Evolutionary conservation across 2,113 vertebrate genomes (phyloP).

Genomic region (Cromileptes altivelis): DNA sequence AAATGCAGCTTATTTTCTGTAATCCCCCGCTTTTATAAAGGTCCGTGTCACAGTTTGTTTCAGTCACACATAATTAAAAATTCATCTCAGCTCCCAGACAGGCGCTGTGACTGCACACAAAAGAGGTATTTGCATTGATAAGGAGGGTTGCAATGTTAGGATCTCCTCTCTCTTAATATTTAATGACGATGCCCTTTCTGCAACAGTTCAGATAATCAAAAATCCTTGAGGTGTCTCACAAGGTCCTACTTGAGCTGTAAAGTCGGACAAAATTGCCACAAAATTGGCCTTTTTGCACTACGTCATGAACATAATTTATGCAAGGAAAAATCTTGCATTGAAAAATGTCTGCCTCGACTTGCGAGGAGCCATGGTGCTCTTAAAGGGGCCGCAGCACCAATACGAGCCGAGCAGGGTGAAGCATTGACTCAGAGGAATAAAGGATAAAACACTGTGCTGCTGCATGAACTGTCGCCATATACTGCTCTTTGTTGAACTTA

Average conservation of each 20-base stretch:
- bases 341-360: constrained; percentile 85
- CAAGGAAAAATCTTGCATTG: constrained; percentile 92
- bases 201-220: constrained; percentile 58
- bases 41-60: constrained; percentile 86
- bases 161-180: constrained; percentile 83
- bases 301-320: constrained; percentile 99
- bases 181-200: constrained; percentile 80
- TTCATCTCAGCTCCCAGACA: constrained; percentile 89
- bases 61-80: constrained; percentile 88
- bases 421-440: background rate
- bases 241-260: constrained; percentile 71
- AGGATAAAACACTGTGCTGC: background rate
- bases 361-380: constrained; percentile 82
- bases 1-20: constrained; percentile 74
- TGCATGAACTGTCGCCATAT: fast-evolving
- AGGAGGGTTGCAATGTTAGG: constrained; percentile 82
- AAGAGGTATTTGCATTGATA: constrained; percentile 90
- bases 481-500: background rate
- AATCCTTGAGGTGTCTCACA: constrained; percentile 65
- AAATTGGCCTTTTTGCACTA: constrained; percentile 93
- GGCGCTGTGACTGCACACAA: constrained; percentile 86
- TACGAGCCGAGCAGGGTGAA: background rate
- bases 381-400: constrained; percentile 81
- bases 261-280: constrained; percentile 84
- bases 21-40: constrained; percentile 72